Conservation (phyloP, 2,113 vertebrate genomes). For the Tiliqua scincoides region DNA sequence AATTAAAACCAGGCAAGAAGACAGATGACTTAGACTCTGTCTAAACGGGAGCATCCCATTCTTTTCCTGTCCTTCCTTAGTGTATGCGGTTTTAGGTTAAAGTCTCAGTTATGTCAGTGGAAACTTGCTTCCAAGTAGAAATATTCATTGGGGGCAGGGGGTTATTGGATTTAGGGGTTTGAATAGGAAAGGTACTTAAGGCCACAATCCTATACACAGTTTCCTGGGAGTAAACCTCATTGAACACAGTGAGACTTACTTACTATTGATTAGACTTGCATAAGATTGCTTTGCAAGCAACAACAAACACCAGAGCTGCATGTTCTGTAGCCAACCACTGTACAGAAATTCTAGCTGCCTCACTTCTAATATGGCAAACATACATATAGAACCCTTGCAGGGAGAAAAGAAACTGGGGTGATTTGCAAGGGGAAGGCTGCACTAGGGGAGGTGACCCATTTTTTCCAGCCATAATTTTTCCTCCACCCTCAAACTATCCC, state of each 20-base stretch:
- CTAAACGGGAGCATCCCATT: neutral
- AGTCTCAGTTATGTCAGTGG: neutral
- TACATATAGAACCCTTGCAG: neutral
- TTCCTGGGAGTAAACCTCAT: too few species aligned
- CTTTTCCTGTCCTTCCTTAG: neutral
- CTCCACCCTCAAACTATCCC: neutral
- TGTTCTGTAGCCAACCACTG: neutral
- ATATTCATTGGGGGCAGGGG: neutral
- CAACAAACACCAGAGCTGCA: neutral
- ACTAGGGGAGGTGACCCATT: neutral
- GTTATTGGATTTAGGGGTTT: neutral
- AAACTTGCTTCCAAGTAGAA: neutral
- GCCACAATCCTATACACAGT: too few species aligned
- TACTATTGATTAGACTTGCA: too few species aligned
- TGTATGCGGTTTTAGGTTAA: neutral
- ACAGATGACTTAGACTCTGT: neutral
- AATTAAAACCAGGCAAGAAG: neutral
- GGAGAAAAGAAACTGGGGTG: neutral
- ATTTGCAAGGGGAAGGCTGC: neutral
- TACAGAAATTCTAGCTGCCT: neutral
- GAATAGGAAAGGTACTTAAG: neutral
- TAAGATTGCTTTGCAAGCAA: too few species aligned
- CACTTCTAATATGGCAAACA: too few species aligned
- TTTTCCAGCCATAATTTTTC: neutral
- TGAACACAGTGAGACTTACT: too few species aligned